Evolutionary conservation across 35 echinoderm and acorn worm species (phyloP).

Genomic region (Heliocidaris tuberculata): DNA sequence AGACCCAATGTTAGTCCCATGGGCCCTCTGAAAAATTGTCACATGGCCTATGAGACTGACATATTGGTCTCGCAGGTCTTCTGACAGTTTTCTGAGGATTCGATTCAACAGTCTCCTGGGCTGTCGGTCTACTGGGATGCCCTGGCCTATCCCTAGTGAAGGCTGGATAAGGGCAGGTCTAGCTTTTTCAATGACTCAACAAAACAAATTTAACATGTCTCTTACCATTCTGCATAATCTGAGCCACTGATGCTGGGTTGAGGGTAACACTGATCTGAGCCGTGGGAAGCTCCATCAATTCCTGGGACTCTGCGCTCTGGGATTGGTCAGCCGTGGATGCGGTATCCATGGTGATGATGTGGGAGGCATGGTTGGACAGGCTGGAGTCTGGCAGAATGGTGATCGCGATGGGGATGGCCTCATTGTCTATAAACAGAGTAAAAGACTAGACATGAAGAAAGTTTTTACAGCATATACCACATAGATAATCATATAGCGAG

Average conservation of each 20-base stretch:
- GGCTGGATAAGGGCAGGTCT: too few relatives aligned
- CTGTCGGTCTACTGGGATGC: too few relatives aligned
- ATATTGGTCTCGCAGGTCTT: too few relatives aligned
- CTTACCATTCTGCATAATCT: neutral
- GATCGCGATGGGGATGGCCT: slow-evolving; percentile 55
- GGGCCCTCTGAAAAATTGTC: too few relatives aligned
- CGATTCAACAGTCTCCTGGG: too few relatives aligned
- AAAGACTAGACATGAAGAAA: neutral
- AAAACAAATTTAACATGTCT: neutral
- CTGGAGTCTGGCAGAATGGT: slow-evolving; percentile 74
- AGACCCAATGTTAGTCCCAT: too few relatives aligned
- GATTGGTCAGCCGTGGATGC: slow-evolving; percentile 41
- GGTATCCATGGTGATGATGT: slow-evolving; percentile 52
- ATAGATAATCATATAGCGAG: neutral
- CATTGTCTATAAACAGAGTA: slow-evolving; percentile 55
- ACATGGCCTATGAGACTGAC: too few relatives aligned
- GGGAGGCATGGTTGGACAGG: slow-evolving; percentile 29
- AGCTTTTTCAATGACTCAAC: too few relatives aligned
- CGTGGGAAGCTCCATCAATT: neutral
- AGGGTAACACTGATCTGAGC: neutral
- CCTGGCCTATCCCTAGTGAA: too few relatives aligned
- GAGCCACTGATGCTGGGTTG: neutral
- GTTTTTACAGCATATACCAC: neutral
- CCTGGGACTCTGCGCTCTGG: neutral
- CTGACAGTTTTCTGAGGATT: too few relatives aligned